Base-by-base conservation (phyloP, 2,888 invertebrate species). In the Myopa tessellatipennis region DNA sequence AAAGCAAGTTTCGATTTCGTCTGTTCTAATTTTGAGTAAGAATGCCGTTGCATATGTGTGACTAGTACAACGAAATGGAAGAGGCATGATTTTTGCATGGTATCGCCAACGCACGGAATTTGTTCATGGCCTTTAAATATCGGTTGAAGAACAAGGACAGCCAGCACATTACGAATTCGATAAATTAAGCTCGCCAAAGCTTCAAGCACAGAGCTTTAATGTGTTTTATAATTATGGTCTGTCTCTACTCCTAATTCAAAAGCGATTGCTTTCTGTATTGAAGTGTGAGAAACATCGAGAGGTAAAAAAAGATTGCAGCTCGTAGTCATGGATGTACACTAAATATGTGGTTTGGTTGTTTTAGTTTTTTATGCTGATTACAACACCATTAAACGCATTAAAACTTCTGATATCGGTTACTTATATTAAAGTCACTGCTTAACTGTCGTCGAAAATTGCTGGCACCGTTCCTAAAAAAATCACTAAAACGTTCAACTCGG, bases 101-200 rank as follows among this genome's bases (percentile, higher is more conserved):
- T 60, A 69, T 72, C 38, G 72, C 52, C 65, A 52, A 52, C 68
- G 76, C 67, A 76, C 72, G 77, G 50, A 74, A 78, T 77, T 79
- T 78, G 83, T 82, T 86, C 88, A 88, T 88, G 88, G 88, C 88
- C 87, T 86, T 86, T 86, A 88, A 84, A 85, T 82, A 79, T 81
- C 84, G 85, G 85, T 87, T 88, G 88, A 88, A 86, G 88, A 87
- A 88, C 88, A 88, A 88, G 88, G 88, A 88, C 88, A 84, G 88
- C 87, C 88, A 84, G 88, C 87, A 85, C 77, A 69, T 67, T 63
- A 34, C 77, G 69, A 63, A 60, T 18, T 45, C 68, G 63, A 77
- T n/a, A 16, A 67, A 36, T 50, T 71, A 77, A 74, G 74, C 58
- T 74, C 40, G 26, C 2, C 6, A 67, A 67, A 74, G 74, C 74